Evolutionary conservation across 2,113 vertebrate genomes (phyloP).

Genomic region (Morone saxatilis): DNA sequence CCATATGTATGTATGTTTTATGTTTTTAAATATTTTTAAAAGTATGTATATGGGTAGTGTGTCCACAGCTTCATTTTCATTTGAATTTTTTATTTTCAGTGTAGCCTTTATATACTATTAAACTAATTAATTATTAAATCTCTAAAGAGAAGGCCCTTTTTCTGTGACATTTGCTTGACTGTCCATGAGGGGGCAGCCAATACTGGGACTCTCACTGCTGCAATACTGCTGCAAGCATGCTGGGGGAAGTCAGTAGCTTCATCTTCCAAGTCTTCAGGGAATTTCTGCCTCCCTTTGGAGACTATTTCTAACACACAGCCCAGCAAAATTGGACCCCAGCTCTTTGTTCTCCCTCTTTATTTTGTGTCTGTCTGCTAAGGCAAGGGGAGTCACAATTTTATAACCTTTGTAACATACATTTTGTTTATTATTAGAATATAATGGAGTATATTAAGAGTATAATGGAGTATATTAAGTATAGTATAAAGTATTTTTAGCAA

Average conservation of each 20-base stretch:
- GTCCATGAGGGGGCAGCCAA: slow-evolving; percentile 44
- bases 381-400: too few species aligned
- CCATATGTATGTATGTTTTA: too few species aligned
- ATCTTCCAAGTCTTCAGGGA: neutral
- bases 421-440: too few species aligned
- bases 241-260: neutral
- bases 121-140: neutral
- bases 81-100: too few species aligned
- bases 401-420: too few species aligned
- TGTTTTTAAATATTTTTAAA: too few species aligned
- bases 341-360: neutral
- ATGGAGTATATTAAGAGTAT: too few species aligned
- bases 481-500: too few species aligned
- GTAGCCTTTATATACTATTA: neutral
- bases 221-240: slow-evolving; percentile 2
- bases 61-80: too few species aligned
- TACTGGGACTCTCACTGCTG: neutral
- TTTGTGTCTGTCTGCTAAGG: too few species aligned
- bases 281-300: neutral
- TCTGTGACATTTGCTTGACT: neutral
- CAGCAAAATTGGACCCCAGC: neutral
- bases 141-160: neutral
- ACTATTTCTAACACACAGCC: neutral
- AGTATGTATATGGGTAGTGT: too few species aligned
- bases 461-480: too few species aligned